Base-by-base conservation (phyloP, 1,140 invertebrate species). In the Calycopis cecrops region DNA sequence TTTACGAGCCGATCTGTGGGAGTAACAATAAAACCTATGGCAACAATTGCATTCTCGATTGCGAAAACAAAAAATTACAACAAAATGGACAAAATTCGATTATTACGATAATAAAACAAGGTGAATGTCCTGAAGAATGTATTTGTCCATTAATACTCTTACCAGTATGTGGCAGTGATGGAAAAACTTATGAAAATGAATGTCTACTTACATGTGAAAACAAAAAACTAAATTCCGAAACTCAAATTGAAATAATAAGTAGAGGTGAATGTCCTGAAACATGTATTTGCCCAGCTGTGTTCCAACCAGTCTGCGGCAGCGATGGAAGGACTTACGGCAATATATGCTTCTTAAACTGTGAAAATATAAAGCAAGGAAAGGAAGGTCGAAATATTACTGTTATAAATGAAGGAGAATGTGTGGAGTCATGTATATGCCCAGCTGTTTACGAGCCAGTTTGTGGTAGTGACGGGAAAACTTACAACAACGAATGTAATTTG, bases 121-220 rank as follows among this genome's bases (percentile, higher is more conserved):
- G 95, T 93, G 82, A 88, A 53, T 93, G 90, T 48, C 94, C 93
- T 69, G 90, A 54, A 38, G 4, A 90, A 35, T 71, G 69, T 28
- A 35, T 48, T 8, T 74, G 69, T 12, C 28, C 48, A 6, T 7
- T 38, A n/a, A 37, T 61, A 2, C 72, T 69, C 33, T 18, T 52
- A 6, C 79, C 80, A 9, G 65, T 87, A 1, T 87, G 84, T 59
- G 75, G 69, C 3, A 72, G 57, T 35, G 65, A 81, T 48, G 59
- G 62, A 11, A 59, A 55, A 3, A 80, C 79, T 10, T 82, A 82
- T 52, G 47, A 44, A 11, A 87, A 82, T 53, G 47, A 57, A 14
- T 85, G 81, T 38, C 34, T 66, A 48, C 59, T 85, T 9, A 54
- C 69, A 0, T 85, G 79, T 53, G 67, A 73, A 60, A 68, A 65